Evolutionary conservation across 2,113 vertebrate species (phyloP).

Genomic region (Ploceus nigricollis): DNA sequence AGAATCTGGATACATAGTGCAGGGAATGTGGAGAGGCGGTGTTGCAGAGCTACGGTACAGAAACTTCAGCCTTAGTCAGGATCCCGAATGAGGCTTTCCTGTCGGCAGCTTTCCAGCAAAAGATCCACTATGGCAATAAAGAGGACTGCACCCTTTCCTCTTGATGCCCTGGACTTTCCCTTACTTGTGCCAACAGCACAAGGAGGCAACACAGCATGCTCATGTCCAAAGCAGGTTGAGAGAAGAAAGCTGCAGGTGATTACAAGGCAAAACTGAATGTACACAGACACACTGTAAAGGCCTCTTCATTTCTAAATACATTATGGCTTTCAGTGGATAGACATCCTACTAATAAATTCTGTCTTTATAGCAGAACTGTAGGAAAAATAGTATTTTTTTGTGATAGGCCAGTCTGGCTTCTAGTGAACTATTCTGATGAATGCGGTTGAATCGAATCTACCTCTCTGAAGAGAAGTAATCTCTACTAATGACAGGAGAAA

Average conservation of each 20-base stretch:
- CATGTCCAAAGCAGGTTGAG: background rate
- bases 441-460: background rate
- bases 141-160: background rate
- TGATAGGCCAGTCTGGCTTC: background rate
- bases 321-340: background rate
- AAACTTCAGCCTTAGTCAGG: background rate
- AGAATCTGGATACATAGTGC: background rate
- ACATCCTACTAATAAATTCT: background rate
- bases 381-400: background rate
- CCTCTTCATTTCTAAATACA: background rate
- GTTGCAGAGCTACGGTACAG: background rate
- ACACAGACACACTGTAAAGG: background rate
- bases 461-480: background rate
- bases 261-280: background rate
- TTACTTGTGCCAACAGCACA: background rate
- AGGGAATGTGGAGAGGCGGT: background rate
- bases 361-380: background rate
- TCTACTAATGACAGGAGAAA: background rate
- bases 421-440: background rate
- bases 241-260: background rate
- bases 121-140: rapidly evolving
- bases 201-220: background rate
- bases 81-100: background rate
- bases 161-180: rapidly evolving
- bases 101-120: background rate